Conservation (phyloP, 2,113 vertebrate species). For the Hyla sarda region DNA sequence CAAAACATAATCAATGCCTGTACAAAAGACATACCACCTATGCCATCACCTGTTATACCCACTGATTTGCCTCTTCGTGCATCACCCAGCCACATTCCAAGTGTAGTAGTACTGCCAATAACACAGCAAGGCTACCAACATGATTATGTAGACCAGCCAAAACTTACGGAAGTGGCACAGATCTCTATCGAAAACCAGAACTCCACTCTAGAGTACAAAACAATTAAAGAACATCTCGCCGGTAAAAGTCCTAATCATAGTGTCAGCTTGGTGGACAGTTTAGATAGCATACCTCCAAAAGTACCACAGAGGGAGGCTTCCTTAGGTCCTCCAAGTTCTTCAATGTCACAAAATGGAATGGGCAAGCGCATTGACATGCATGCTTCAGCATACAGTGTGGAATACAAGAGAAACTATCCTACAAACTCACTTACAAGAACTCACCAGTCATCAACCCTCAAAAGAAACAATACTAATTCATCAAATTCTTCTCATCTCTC, state of each 20-base stretch:
- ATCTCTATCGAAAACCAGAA: conserved; percentile 88
- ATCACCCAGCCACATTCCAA: conserved; percentile 94
- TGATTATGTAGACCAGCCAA: conserved; percentile 94
- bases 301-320: conserved; percentile 97
- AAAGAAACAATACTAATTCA: conserved; percentile 98
- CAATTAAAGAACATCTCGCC: conserved; percentile 82
- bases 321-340: conserved; percentile 77
- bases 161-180: conserved; percentile 80
- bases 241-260: conserved; percentile 87
- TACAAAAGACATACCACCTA: conserved; percentile 89
- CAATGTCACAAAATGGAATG: conserved; percentile 84
- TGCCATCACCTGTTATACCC: conserved; percentile 90
- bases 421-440: conserved; percentile 80
- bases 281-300: conserved; percentile 87
- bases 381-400: conserved; percentile 87
- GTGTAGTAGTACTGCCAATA: conserved; percentile 91
- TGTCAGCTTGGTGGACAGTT: conserved; percentile 83
- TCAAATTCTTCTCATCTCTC: conserved; percentile 97
- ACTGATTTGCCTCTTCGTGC: conserved; percentile 90
- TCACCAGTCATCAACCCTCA: conserved; percentile 82
- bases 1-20: conserved; percentile 98
- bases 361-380: conserved; percentile 93
- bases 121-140: conserved; percentile 94
- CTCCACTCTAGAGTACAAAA: conserved; percentile 94
- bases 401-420: conserved; percentile 88